These are phyloP conservation scores for Fragum fragum DNA, from an alignment of 2,888 invertebrate species.

Conservation along the genomic window DNA sequence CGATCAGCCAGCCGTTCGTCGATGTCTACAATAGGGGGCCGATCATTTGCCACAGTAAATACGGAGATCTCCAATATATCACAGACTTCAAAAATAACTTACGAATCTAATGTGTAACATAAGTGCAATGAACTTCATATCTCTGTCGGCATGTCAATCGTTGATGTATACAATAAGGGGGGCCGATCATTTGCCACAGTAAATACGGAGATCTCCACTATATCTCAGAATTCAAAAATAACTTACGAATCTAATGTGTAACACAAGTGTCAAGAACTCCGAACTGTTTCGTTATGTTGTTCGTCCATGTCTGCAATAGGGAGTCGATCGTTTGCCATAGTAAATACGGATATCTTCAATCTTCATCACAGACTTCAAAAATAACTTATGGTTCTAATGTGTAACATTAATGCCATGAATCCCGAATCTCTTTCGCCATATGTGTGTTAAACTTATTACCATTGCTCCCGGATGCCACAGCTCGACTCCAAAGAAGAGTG, in stretches of 20 bases:
- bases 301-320: conserved; percentile 35
- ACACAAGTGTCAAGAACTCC: background rate
- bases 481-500: too few relatives aligned
- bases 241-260: conserved; percentile 45
- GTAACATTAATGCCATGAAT: background rate
- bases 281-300: conserved; percentile 24
- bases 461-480: too few relatives aligned
- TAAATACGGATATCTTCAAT: conserved; percentile 37
- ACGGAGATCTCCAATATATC: conserved; percentile 40
- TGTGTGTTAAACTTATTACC: too few relatives aligned
- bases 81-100: conserved; percentile 42
- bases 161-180: conserved; percentile 34
- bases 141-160: conserved; percentile 23
- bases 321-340: conserved; percentile 15
- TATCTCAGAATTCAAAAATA: conserved; percentile 38
- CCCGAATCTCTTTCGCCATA: conserved; percentile 23
- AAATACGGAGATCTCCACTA: conserved; percentile 36
- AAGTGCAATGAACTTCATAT: conserved; percentile 5
- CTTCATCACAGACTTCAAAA: conserved; percentile 35
- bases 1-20: conserved; percentile 30
- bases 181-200: conserved; percentile 24
- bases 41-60: conserved; percentile 24
- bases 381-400: conserved; percentile 47
- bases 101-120: conserved; percentile 36
- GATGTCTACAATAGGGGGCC: conserved; percentile 31